phyloP scores from a whole-genome alignment of 2,888 invertebrate species.

The Elmis aenea region DNA sequence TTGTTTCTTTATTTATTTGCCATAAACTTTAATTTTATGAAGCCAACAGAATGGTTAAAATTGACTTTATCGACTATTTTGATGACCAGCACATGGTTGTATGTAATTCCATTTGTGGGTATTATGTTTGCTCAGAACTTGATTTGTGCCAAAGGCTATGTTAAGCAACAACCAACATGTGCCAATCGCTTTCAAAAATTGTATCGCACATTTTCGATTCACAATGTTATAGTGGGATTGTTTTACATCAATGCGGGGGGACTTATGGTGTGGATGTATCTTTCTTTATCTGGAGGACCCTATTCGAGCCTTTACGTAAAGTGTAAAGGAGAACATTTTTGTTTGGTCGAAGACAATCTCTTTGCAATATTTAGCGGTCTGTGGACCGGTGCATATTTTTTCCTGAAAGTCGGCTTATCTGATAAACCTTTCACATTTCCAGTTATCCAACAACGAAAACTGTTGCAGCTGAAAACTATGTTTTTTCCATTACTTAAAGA shows the following conservation, averaged over 20 bases:
- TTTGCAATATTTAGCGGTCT: constrained; percentile 65
- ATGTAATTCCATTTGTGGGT: constrained; percentile 57
- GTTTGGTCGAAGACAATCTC: constrained; percentile 62
- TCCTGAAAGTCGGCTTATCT: constrained; percentile 53
- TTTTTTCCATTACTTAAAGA: constrained; percentile 54
- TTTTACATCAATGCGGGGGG: constrained; percentile 63
- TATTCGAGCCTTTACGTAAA: constrained; percentile 52
- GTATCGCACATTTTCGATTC: constrained; percentile 56
- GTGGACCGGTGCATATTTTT: constrained; percentile 62
- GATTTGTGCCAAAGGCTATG: constrained; percentile 64
- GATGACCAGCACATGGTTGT: constrained; percentile 61
- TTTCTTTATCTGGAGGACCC: constrained; percentile 58
- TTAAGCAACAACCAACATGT: constrained; percentile 56
- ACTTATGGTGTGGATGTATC: constrained; percentile 63
- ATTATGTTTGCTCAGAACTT: constrained; percentile 68
- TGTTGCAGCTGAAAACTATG: constrained; percentile 60
- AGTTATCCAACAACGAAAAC: constrained; percentile 65
- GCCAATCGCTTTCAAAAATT: constrained; percentile 65
- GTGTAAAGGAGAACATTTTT: constrained; percentile 50
- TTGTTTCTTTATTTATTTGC: constrained; percentile 43
- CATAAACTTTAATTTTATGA: constrained; percentile 59
- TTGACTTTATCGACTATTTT: constrained; percentile 56
- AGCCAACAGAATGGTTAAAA: constrained; percentile 62
- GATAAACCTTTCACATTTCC: constrained; percentile 61
- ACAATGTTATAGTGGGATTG: constrained; percentile 52